A percentile compares a stretch with the other conserved stretches of the same genome.
Evolutionary conservation across 2,888 invertebrate species (phyloP).

Genomic region (Oxyteleia sp.): DNA sequence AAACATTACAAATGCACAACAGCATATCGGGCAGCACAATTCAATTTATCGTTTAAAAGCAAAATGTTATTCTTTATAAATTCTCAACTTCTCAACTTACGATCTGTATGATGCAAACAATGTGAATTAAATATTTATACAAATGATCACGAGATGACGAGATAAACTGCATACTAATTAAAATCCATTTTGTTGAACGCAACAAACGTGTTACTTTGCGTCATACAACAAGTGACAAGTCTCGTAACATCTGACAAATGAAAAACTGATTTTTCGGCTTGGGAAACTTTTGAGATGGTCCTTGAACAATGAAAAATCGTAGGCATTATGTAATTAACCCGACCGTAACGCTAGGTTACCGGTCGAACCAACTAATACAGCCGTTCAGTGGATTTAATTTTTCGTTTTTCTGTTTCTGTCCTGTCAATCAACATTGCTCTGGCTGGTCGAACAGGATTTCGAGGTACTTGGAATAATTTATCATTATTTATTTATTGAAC

Average conservation of each 20-base stretch:
- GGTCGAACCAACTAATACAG: conserved; percentile 66
- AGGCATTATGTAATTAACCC: conserved; percentile 62
- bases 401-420: conserved; percentile 90
- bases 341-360: conserved; percentile 66
- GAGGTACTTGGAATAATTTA: conserved; percentile 90
- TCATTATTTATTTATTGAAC: conserved; percentile 85
- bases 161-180: neutral
- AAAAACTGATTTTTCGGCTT: conserved; percentile 81
- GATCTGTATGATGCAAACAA: conserved; percentile 15
- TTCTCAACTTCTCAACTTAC: conserved; percentile 14
- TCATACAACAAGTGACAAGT: conserved; percentile 33
- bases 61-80: neutral
- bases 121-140: neutral
- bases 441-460: conserved; percentile 93
- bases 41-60: too few relatives aligned
- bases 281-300: conserved; percentile 89
- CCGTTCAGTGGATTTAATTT: conserved; percentile 81
- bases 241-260: conserved; percentile 47
- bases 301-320: conserved; percentile 86
- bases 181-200: neutral
- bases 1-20: too few relatives aligned
- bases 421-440: conserved; percentile 90
- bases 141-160: neutral
- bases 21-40: too few relatives aligned
- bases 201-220: neutral